Conservation (phyloP, 2,888 invertebrate species). For the Eurytoma adleriae region DNA sequence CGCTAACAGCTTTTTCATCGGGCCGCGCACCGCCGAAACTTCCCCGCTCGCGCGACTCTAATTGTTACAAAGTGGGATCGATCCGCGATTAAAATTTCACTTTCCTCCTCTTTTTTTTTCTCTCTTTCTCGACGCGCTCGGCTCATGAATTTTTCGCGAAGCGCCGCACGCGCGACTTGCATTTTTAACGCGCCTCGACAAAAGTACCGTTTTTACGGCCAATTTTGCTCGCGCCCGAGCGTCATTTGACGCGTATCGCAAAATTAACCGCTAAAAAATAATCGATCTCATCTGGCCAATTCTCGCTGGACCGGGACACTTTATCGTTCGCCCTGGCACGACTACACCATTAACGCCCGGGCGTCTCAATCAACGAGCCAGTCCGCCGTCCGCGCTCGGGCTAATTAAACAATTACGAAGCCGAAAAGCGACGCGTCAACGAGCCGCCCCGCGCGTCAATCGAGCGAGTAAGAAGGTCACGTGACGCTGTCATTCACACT, state of each 20-base stretch:
- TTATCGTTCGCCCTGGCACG: no score
- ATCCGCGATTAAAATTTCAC: constrained; percentile 22
- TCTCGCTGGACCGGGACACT: no score
- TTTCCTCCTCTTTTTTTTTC: neutral
- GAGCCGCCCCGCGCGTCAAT: no score
- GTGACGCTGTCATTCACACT: neutral
- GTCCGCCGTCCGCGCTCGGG: no score
- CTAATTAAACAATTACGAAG: no score
- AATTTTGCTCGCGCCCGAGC: no score
- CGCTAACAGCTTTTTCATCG: constrained; percentile 56
- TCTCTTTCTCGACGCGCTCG: neutral
- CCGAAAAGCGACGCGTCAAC: no score
- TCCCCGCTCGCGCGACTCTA: neutral
- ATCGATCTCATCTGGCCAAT: no score
- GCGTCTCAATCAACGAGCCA: no score
- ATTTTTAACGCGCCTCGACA: neutral
- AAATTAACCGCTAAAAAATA: no score
- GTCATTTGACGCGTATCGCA: no score
- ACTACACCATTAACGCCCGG: no score
- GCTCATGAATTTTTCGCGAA: neutral
- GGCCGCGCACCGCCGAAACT: constrained; percentile 3
- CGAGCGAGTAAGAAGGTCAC: constrained; percentile 12
- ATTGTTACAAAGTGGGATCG: neutral
- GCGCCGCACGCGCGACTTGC: neutral
- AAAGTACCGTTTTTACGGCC: neutral